phyloP scores from a whole-genome alignment of 2,113 vertebrate genomes.

The Scopus umbretta region DNA sequence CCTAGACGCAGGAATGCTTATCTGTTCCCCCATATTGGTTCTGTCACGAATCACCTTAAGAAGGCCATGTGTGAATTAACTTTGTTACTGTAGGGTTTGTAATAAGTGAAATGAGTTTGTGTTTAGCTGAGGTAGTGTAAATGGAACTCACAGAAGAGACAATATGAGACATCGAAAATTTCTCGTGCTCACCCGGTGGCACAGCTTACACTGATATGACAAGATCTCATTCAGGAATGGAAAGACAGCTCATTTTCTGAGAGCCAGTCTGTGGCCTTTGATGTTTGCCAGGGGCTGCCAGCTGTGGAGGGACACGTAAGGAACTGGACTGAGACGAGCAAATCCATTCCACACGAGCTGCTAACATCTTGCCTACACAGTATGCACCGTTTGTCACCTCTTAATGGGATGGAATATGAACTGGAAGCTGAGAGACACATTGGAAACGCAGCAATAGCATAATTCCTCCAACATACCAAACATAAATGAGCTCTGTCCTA shows the following conservation, averaged over 20 bases:
- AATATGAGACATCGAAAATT: neutral
- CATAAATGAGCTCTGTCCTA: neutral
- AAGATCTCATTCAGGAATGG: fast-evolving
- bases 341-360: fast-evolving
- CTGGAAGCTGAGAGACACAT: neutral
- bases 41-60: neutral
- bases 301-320: neutral
- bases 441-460: fast-evolving
- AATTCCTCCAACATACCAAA: neutral
- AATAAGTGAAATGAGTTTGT: neutral
- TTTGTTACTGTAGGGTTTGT: neutral
- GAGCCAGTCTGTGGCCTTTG: neutral
- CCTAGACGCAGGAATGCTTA: neutral
- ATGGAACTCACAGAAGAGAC: neutral
- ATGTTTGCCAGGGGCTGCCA: neutral
- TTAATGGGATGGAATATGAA: neutral
- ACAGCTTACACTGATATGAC: fast-evolving
- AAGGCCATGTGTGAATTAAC: neutral
- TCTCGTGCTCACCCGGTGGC: neutral
- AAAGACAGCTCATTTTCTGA: neutral
- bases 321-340: neutral
- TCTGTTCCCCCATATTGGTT: neutral
- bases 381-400: neutral
- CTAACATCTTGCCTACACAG: fast-evolving
- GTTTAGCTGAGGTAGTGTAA: neutral